Base-by-base conservation (phyloP, 2,797 vertebrate genomes). In the Loriculus beryllinus region DNA sequence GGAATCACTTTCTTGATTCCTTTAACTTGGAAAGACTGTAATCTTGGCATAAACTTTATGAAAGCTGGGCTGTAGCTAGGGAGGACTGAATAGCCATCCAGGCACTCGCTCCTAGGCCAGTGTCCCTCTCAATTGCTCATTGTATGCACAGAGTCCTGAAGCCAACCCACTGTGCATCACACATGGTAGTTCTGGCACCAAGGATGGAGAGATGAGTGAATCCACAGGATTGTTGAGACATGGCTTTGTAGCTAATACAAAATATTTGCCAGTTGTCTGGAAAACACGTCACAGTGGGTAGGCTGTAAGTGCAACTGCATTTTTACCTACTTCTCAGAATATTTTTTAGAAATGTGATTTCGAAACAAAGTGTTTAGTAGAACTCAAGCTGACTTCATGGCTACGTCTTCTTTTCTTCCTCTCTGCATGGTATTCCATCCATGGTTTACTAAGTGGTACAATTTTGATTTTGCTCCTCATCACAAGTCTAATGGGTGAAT, bases 401-500 rank as follows among this genome's bases (percentile, higher is more conserved):
- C 63, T 84, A 4, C 3, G 1, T 49, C 35, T 47, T 81, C 40
- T 82, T 94, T 90, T 90, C 78, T 85, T 93, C 71, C 14, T 52
- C 67, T 80, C 82, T 67, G 71, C 0, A 0, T 93, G 82, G 82
- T 88, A 71, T 63, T 82, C 65, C 21, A 26, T 54, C 90, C 43
- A 68, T 54, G 65, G 62, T 71, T 92, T 84, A 49, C 31, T 77
- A 45, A 91, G 60, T 52, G 39, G 47, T 76, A 35, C 80, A 93
- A 65, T 93, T 94, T 88, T 88, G 91, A 87, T 76, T 91, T 90
- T 93, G 68, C 70, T 92, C 40, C 75, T 85, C 88, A 65, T 96
- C 76, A 40, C 52, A 93, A 76, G 35, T 89, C 71, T 94, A 72
- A 94, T 63, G 91, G 76, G 54, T 91, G 74, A 95, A 96, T 78